Evolutionary conservation across 2,888 invertebrate species (phyloP).

Genomic region (Orgyia antiqua): DNA sequence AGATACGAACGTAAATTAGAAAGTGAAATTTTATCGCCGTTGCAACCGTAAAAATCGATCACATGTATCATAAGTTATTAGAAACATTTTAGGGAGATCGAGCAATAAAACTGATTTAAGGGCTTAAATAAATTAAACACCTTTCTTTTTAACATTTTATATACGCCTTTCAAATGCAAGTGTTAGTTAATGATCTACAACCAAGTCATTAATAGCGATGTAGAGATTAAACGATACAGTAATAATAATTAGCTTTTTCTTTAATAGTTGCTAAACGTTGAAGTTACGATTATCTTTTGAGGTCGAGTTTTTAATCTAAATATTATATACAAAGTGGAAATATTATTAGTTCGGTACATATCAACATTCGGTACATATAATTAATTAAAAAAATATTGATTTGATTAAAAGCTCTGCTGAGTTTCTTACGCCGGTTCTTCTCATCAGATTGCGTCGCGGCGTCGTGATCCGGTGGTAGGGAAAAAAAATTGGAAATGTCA

Average conservation of each 20-base stretch:
- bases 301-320: too few relatives aligned
- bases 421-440: too few relatives aligned
- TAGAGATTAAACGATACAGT: slow-evolving; percentile 9
- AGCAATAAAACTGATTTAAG: slow-evolving; percentile 57
- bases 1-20: slow-evolving; percentile 26
- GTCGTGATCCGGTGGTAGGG: too few relatives aligned
- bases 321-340: too few relatives aligned
- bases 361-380: too few relatives aligned
- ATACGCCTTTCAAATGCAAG: slow-evolving; percentile 37
- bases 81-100: slow-evolving; percentile 41
- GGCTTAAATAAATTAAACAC: slow-evolving; percentile 53
- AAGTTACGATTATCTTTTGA: too few relatives aligned
- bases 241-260: slow-evolving; percentile 1
- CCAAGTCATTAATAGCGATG: slow-evolving; percentile 25
- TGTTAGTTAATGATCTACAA: slow-evolving; percentile 36
- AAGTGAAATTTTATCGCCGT: slow-evolving; percentile 48
- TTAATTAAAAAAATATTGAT: too few relatives aligned
- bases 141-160: slow-evolving; percentile 55
- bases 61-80: slow-evolving; percentile 25
- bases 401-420: too few relatives aligned
- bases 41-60: slow-evolving; percentile 37
- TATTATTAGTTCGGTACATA: too few relatives aligned
- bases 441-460: too few relatives aligned
- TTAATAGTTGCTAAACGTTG: slow-evolving; percentile 3
- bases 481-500: too few relatives aligned